Base-by-base conservation (phyloP, 1,140 invertebrate species). In the Achroia grisella region DNA sequence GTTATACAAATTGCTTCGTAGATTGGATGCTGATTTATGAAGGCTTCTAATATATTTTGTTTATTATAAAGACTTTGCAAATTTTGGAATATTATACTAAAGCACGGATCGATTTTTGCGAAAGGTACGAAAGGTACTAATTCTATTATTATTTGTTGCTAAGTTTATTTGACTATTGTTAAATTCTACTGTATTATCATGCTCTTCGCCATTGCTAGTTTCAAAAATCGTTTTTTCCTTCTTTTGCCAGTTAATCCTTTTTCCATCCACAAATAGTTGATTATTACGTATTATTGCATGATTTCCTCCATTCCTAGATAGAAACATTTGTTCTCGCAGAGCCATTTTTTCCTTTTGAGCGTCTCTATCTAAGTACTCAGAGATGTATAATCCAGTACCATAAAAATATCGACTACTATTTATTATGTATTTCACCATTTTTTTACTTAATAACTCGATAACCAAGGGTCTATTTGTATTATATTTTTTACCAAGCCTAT, bases 1-100 rank as follows among this genome's bases (percentile, higher is more conserved):
- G 17, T 41, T 4, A 45, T 28, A 31, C 50, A 46, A 30, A 52
- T 39, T 6, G 44, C 39, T 43, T 41, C 5, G 15, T 46, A 43
- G 14, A 8, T 35, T 2, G 31, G 27, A 31, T 46, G 32, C 30
- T 42, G 2, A 8, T 46, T 10, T 23, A 52, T 13, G 13, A 36
- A 52, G 11, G 43, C 31, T 35, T 52, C 43, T 8, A 52, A 10
- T 29, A 40, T 11, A 11, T 45, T 10, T 35, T 30, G 13, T 30
- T 51, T 44, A 17, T 51, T 51, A 36, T 29, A 42, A 2, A 49
- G n/a, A 36, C 47, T n/a, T n/a, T n/a, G n/a, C n/a, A n/a, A n/a
- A n/a, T n/a, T n/a, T n/a, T n/a, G n/a, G n/a, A n/a, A n/a, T 49
- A n/a, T n/a, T n/a, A n/a, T n/a, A n/a, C n/a, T n/a, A n/a, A n/a